These are phyloP conservation scores for Eutolmus rufibarbis DNA, from an alignment of 2,888 invertebrate species.

Conservation along the genomic window DNA sequence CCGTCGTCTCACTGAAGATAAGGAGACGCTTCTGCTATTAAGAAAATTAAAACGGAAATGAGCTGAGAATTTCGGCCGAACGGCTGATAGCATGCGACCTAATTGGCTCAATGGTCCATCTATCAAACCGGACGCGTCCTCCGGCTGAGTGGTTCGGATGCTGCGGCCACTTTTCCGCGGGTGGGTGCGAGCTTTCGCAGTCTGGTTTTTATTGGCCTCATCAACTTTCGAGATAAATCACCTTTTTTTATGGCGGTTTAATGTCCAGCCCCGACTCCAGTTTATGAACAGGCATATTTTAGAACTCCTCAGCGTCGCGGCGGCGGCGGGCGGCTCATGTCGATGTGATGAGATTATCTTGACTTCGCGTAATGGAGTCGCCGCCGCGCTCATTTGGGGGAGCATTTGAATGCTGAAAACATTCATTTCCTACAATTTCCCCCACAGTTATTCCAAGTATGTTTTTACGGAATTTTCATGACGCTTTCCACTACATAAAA, in stretches of 20 bases:
- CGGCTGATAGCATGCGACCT: conserved; percentile 28
- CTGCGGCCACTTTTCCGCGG: neutral
- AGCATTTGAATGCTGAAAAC: neutral
- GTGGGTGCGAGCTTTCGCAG: neutral
- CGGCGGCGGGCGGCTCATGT: neutral
- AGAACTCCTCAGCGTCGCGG: neutral
- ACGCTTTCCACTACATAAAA: neutral
- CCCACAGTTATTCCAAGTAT: neutral
- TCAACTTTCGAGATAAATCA: conserved; percentile 27
- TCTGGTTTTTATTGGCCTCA: conserved; percentile 23
- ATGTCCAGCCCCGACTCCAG: conserved; percentile 1
- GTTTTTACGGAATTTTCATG: neutral
- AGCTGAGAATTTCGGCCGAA: conserved; percentile 30
- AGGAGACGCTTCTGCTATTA: conserved; percentile 28
- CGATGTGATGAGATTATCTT: conserved; percentile 2
- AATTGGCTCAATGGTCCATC: conserved; percentile 39
- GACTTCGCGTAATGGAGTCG: neutral
- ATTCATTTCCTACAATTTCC: neutral
- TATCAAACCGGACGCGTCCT: conserved; percentile 3
- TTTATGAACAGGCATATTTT: conserved; percentile 26
- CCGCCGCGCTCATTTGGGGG: neutral
- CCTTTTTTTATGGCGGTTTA: conserved; percentile 26
- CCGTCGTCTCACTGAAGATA: conserved; percentile 11
- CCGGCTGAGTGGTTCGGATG: neutral
- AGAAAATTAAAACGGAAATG: conserved; percentile 41